Conservation (phyloP, 2,797 vertebrate species). For the Falco cherrug region DNA sequence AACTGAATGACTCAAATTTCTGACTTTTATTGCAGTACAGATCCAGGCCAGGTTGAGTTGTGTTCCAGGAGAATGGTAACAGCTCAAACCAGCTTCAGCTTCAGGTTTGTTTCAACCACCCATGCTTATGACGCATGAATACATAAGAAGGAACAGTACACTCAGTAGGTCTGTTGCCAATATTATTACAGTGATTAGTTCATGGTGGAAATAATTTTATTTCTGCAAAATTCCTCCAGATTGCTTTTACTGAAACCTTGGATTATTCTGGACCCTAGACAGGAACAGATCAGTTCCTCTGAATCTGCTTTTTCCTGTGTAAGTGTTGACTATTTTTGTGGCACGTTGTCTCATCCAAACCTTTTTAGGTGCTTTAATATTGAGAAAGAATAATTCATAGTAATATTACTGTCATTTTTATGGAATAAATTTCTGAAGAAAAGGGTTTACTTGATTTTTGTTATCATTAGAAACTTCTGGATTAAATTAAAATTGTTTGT, state of each 20-base stretch:
- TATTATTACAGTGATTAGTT: background rate
- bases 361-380: background rate
- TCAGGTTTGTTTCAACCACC: background rate
- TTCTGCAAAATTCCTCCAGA: background rate
- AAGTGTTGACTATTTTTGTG: background rate
- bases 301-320: background rate
- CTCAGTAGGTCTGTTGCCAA: background rate
- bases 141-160: background rate
- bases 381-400: background rate
- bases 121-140: background rate
- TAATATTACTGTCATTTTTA: background rate
- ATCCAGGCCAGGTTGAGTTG: background rate
- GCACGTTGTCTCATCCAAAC: background rate
- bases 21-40: background rate
- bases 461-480: background rate
- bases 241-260: background rate
- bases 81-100: background rate
- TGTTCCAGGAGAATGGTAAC: background rate
- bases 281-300: background rate
- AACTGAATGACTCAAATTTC: background rate
- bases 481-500: background rate
- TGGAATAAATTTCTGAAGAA: background rate
- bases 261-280: background rate
- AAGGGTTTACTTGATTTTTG: background rate
- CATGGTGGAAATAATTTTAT: background rate